Base-by-base conservation (phyloP, 1,140 invertebrate genomes). In the Andrena cerasifolii region DNA sequence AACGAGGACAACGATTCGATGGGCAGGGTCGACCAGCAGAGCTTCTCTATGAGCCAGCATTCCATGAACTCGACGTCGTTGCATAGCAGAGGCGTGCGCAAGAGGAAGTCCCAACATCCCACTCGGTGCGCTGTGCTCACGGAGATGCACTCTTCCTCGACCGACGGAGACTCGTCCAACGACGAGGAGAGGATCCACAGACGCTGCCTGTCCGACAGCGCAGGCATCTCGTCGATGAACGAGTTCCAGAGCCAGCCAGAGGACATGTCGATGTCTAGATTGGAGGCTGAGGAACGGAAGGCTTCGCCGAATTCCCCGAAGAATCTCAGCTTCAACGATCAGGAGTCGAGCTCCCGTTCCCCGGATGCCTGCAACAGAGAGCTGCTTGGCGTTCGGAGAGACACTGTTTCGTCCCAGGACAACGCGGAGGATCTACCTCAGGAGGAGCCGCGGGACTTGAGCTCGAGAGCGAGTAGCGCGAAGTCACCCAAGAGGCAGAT, bases 71-170 rank as follows among this genome's bases (percentile, higher is more conserved):
- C 90, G 18, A 84, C 89, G 18, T 72, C 87, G 7, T 86, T 90
- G 31, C 89, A 91, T 67, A 92, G 80, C 53, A 86, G 91, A 21
- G 91, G 92, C 3, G 91, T 92, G 67, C 92, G 98, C 59, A 98
- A 99, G 92, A 93, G 98, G 61, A 99, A 99, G 92, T 98, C 96
- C 85, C 96, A 97, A 85, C 98, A 98, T 90, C 98, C 98, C 0
- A 98, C 96, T 0, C 94, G 97, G 72, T 97, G 96, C 88, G 95
- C 96, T 2, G 93, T 96, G 54, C 94, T 93, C 21, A 88, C 89
- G 18, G 91, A 94, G 68, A 89, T 93, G 5, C 93, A 95, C 49
- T 93, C 93, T 8, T 94, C 95, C 49, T 95, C 95, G 78, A 94
- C 94, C 18, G 94, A 95, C 61, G 94, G 94, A 16, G 94, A 95